Evolutionary conservation across 2,888 invertebrate genomes (phyloP), one percentile per base, ranked within the genome.

Genomic region (Napeogenes sylphis): DNA sequence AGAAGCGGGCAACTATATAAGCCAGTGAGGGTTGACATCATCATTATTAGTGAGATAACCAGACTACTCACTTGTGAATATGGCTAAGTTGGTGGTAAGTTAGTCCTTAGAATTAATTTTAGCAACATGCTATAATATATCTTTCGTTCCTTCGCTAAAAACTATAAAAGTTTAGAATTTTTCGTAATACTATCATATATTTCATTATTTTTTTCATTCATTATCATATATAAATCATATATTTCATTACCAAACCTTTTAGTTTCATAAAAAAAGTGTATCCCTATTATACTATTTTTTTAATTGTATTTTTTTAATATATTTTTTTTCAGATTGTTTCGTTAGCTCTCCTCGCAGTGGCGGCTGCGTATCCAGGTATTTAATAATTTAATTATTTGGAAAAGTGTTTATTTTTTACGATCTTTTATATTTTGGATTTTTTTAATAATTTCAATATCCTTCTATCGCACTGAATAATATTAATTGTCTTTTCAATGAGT

Each of bases 51-150:
- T 32, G 46, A 8, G 47, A 33, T 35, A 33, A 14, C 32, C 47
- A 46, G 47, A 14, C 47, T 21, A 21, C 21, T 21, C 21, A 21
- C 21, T 58, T 58, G 57, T 58, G 47, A 64, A 33, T 8, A 69
- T 69, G 69, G 55, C 61, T 14, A 68, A 69, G 53, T 42, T 66
- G 33, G 56, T 61, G 64, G 70, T 70, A 61, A 69, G 35, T 35
- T 6, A 69, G 35, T 35, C 35, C 4, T 35, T 35, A 2, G 3
- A 35, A 35, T 35, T 35, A 5, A 35, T 35, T 35, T 35, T 5
- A 35, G 4, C 35, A 35, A 5, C 3, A 4, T 5, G 6, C 4
- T 5, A 0, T 35, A 35, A 5, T 35, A 35, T 5, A 2, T 35
- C 35, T 5, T 35, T 35, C 35, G 6, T 35, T 5, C 2, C 2